A percentile compares a stretch with the other conserved stretches of the same genome.
Evolutionary conservation across 2,797 vertebrate genomes (phyloP).

Genomic region (Antennarius maculatus): DNA sequence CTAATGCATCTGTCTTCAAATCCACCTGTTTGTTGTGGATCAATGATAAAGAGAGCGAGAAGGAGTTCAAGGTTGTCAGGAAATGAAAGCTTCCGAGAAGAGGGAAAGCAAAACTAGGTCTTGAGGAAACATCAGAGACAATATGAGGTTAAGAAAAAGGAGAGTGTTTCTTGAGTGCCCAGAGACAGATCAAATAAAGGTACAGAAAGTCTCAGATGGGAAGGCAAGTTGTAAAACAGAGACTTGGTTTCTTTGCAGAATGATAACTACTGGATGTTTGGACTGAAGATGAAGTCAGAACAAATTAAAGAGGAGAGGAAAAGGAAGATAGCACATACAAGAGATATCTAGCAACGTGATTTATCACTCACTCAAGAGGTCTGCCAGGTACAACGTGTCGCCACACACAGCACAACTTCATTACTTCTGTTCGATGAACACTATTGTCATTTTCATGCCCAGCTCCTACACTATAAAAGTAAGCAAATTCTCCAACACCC

Average conservation of each 20-base stretch:
- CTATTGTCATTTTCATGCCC: too few species aligned
- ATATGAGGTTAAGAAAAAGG: conserved; percentile 19
- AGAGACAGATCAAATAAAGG: conserved; percentile 14
- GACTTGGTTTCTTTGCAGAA: conserved; percentile 27
- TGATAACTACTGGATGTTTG: conserved; percentile 23
- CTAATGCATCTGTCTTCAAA: neutral
- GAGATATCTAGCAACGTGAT: conserved; percentile 38
- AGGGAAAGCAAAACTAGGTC: conserved; percentile 28
- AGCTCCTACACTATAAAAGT: too few species aligned
- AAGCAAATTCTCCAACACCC: too few species aligned
- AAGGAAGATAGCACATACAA: conserved; percentile 22
- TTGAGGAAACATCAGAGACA: conserved; percentile 18
- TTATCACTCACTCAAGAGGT: conserved; percentile 29
- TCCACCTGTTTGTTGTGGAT: neutral
- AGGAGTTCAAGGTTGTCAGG: conserved; percentile 29
- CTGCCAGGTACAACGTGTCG: too few species aligned
- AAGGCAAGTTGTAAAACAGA: neutral
- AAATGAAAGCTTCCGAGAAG: conserved; percentile 28
- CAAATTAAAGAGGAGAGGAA: conserved; percentile 28
- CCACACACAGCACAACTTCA: too few species aligned
- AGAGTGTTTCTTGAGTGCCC: conserved; percentile 24
- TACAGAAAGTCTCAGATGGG: conserved; percentile 28
- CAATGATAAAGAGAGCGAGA: neutral
- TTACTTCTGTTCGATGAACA: too few species aligned
- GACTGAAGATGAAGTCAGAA: conserved; percentile 33